Conservation (phyloP, 2,797 vertebrate genomes). For the Bradypodion pumilum region DNA sequence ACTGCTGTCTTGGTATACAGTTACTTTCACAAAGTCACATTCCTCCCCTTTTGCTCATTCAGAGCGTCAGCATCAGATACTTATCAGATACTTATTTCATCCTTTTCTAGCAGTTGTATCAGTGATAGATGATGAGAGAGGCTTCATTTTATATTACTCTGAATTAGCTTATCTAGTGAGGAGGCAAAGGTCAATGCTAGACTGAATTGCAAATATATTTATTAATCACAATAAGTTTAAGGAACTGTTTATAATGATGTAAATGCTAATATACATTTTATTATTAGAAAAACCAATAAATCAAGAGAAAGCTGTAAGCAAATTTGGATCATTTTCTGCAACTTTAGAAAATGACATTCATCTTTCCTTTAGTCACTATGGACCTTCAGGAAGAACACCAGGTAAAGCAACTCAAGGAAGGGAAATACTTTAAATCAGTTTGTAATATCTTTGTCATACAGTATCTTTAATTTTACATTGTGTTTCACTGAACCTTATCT, state of each 20-base stretch:
- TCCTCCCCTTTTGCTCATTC: background rate
- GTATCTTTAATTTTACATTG: conserved; percentile 33
- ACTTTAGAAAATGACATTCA: conserved; percentile 85
- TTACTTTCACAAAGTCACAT: background rate
- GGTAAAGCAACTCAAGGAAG: conserved; percentile 67
- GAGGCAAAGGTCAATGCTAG: background rate
- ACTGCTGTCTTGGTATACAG: too few relatives aligned
- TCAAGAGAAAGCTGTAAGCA: conserved; percentile 70
- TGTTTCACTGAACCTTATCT: conserved; percentile 45
- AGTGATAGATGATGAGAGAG: background rate
- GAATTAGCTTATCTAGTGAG: background rate
- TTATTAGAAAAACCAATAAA: conserved; percentile 59
- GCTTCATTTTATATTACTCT: background rate
- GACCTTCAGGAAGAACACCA: conserved; percentile 73
- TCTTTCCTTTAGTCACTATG: conserved; percentile 86
- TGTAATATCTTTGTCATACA: background rate
- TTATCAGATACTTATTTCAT: background rate
- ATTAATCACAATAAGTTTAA: background rate
- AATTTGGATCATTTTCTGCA: conserved; percentile 86
- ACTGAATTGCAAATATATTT: background rate
- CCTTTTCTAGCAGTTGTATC: background rate
- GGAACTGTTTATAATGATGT: background rate
- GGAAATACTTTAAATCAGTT: conserved; percentile 22
- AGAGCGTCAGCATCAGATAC: background rate
- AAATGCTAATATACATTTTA: background rate